Percentiles rank a stretch among this genome's conserved stretches.
phyloP scores from a whole-genome alignment of 1,140 invertebrate species.

The Stenopsyche tienmushanensis region DNA sequence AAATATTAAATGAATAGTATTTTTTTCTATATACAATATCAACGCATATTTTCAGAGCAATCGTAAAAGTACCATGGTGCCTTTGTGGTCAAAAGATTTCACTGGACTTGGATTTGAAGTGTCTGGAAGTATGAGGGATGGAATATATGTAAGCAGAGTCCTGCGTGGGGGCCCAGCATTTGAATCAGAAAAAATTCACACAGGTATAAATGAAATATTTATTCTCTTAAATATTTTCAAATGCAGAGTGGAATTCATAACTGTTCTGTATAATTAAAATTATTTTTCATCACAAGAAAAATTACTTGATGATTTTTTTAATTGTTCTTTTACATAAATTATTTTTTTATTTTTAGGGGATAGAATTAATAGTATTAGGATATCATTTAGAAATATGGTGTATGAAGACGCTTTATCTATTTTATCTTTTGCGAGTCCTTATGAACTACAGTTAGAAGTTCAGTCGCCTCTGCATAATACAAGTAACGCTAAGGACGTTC shows the following conservation, averaged over 20 bases:
- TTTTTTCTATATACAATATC: neutral
- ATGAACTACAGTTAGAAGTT: conserved; percentile 76
- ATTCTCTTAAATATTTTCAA: neutral
- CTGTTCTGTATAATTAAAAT: neutral
- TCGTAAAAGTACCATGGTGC: conserved; percentile 56
- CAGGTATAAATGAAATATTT: conserved; percentile 59
- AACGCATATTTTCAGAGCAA: conserved; percentile 2
- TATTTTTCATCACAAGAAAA: too few relatives aligned
- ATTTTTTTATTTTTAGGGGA: conserved; percentile 66
- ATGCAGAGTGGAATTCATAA: neutral
- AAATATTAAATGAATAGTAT: neutral
- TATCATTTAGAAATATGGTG: conserved; percentile 85
- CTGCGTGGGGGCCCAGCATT: conserved; percentile 83
- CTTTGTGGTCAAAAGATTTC: conserved; percentile 82
- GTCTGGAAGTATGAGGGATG: conserved; percentile 84
- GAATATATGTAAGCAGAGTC: conserved; percentile 85
- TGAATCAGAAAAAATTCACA: conserved; percentile 77
- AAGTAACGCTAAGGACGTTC: conserved; percentile 47
- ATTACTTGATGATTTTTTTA: neutral
- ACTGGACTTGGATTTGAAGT: conserved; percentile 90
- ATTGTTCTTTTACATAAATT: neutral
- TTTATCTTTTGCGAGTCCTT: conserved; percentile 88
- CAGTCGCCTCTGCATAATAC: conserved; percentile 50
- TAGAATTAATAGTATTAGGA: conserved; percentile 79
- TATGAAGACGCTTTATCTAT: conserved; percentile 89